These are phyloP conservation scores for Apoderus coryli DNA, from an alignment of 2,888 invertebrate species.

Conservation along the genomic window DNA sequence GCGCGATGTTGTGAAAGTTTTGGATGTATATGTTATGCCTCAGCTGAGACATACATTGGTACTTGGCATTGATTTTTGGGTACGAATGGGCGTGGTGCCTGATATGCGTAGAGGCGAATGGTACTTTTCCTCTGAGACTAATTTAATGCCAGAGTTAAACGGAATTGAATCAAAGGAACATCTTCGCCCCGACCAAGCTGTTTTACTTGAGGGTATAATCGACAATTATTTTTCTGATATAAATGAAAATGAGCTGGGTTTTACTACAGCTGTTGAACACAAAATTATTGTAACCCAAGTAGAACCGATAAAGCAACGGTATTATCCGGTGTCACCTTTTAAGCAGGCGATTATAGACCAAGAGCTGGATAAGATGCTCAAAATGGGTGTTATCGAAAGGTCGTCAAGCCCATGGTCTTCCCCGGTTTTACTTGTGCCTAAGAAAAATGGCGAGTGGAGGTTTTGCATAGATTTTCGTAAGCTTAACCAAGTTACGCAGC, in stretches of 20 bases:
- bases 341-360: constrained; percentile 9
- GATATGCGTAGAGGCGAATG: constrained; percentile 6
- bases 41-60: constrained; percentile 6
- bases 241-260: too few species aligned
- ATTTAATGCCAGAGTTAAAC: too few species aligned
- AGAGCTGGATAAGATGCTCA: constrained; percentile 10
- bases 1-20: constrained; percentile 3
- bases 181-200: too few species aligned
- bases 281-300: constrained; percentile 7
- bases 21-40: constrained; percentile 7
- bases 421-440: too few species aligned
- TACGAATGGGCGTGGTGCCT: constrained; percentile 5
- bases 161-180: too few species aligned
- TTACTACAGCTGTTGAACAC: constrained; percentile 1
- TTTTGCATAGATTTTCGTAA: constrained; percentile 23
- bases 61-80: constrained; percentile 7
- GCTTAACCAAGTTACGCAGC: constrained; percentile 20
- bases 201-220: constrained; percentile 6
- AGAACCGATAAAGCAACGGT: constrained; percentile 8
- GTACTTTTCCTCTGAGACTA: constrained; percentile 5
- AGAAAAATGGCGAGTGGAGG: too few species aligned
- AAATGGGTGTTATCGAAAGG: constrained; percentile 9
- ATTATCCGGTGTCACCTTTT: constrained; percentile 7
- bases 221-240: constrained; percentile 3
- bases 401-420: constrained; percentile 10